These are phyloP conservation scores for Sphaerophoria rueppellii DNA, from an alignment of 2,888 invertebrate species.

Conservation along the genomic window DNA sequence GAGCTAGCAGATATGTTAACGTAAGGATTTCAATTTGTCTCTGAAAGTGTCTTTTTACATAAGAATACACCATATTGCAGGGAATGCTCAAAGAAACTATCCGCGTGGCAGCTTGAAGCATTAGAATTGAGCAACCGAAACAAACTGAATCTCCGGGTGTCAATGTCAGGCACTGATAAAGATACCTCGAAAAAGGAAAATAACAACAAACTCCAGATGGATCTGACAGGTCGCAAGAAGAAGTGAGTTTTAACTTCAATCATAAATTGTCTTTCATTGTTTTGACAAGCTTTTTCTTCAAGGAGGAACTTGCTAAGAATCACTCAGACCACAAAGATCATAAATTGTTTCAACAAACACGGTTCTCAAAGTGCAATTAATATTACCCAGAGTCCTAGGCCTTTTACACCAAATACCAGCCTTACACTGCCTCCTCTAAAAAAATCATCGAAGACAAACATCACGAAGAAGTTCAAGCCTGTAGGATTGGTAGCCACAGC, in stretches of 20 bases:
- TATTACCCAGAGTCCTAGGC: conserved; percentile 75
- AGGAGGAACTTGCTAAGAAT: conserved; percentile 77
- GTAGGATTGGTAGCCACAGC: conserved; percentile 85
- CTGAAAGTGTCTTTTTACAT: not conserved
- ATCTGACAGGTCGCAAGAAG: conserved; percentile 50
- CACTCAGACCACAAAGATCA: conserved; percentile 77
- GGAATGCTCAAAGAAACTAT: conserved; percentile 86
- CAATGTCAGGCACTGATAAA: conserved; percentile 26
- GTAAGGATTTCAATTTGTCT: conserved; percentile 78
- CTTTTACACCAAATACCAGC: conserved; percentile 42
- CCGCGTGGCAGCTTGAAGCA: conserved; percentile 79
- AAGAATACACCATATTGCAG: conserved; percentile 79
- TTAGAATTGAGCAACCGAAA: conserved; percentile 11
- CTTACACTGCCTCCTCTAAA: conserved; percentile 56
- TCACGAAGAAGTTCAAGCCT: conserved; percentile 83
- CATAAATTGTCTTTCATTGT: not conserved
- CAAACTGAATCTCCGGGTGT: conserved; percentile 20
- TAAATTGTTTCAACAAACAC: conserved; percentile 76
- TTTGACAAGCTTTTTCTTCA: not conserved
- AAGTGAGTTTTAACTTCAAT: conserved; percentile 30
- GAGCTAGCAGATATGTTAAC: conserved; percentile 85
- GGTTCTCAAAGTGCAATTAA: conserved; percentile 24
- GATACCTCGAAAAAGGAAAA: conserved; percentile 16
- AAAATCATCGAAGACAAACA: conserved; percentile 51
- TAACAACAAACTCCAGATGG: conserved; percentile 43